Base-by-base conservation (phyloP, 2,888 invertebrate species). In the Cheilosia impressa region DNA sequence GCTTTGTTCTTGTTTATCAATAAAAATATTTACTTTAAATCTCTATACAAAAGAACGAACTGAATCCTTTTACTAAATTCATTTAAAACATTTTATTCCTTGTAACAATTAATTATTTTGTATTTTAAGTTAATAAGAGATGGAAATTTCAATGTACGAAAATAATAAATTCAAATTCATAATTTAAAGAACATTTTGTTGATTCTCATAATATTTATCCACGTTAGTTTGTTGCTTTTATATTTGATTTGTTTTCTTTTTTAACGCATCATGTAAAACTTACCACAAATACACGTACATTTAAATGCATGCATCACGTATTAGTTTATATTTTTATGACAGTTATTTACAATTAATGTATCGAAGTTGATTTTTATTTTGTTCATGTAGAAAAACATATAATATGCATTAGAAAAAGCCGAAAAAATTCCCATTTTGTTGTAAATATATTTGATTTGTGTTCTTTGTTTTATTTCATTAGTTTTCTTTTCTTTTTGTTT, bases 181-280 rank as follows among this genome's bases (percentile, higher is more conserved):
- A 41, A 27, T 50, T 17, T 22, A 38, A 38, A 60, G n/a, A 50
- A 38, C 24, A 22, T 57, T 47, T 47, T 5, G 3, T 66, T 58
- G 50, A 41, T 58, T 50, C 38, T 58, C 13, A 41, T 55, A 38
- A 41, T 50, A 27, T 47, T 41, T 38, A 19, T 43, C 52, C 66
- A 76, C 58, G 58, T 68, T 43, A 22, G n/a, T 63, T 62, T 31
- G 9, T 75, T 24, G n/a, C 45, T 57, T 52, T 62, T 38, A 50
- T 43, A 58, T 62, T 27, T 6, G 27, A 57, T 7, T 58, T 66
- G 5, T 19, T 73, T 87, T 71, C 22, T 60, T 22, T 53, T 50
- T 79, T 85, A 75, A 87, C 73, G 80, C 87, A 24, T 87, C 85
- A 83, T 88, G 88, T 88, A 88, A 88, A 88, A 88, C 87, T 87